phyloP scores from a whole-genome alignment of 2,113 vertebrate species.

The Eudyptes chrysolophus region DNA sequence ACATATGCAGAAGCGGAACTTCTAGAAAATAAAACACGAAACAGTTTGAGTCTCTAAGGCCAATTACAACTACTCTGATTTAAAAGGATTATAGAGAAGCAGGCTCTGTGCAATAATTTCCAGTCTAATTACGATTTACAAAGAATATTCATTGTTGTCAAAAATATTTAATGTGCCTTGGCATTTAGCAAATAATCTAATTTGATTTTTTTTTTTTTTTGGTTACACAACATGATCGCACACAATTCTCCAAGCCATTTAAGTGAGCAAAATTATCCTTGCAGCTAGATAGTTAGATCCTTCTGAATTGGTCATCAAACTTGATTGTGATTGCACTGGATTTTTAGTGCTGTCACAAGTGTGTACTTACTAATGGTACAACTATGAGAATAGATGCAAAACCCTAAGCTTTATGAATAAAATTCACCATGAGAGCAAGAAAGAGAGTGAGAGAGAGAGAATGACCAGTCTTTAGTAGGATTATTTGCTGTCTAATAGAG shows the following conservation, averaged over 20 bases:
- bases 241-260: constrained; percentile 71
- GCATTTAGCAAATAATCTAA: constrained; percentile 75
- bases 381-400: constrained; percentile 32
- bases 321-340: constrained; percentile 61
- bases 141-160: constrained; percentile 76
- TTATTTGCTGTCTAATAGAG: constrained; percentile 76
- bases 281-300: constrained; percentile 55
- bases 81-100: constrained; percentile 74
- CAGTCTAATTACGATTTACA: constrained; percentile 77
- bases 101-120: constrained; percentile 74
- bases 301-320: constrained; percentile 68
- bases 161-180: constrained; percentile 76
- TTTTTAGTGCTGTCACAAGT: constrained; percentile 53
- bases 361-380: constrained; percentile 51
- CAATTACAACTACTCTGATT: constrained; percentile 76
- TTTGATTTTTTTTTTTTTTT: constrained; percentile 51
- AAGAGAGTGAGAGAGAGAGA: not conserved
- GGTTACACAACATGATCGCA: constrained; percentile 71
- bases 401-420: constrained; percentile 45
- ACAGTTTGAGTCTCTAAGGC: constrained; percentile 72
- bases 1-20: constrained; percentile 73
- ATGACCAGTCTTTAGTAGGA: constrained; percentile 72
- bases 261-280: constrained; percentile 66
- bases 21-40: constrained; percentile 70
- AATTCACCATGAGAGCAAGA: constrained; percentile 37